phyloP scores from a whole-genome alignment of 2,797 vertebrate genomes.

The Amniataba percoides region DNA sequence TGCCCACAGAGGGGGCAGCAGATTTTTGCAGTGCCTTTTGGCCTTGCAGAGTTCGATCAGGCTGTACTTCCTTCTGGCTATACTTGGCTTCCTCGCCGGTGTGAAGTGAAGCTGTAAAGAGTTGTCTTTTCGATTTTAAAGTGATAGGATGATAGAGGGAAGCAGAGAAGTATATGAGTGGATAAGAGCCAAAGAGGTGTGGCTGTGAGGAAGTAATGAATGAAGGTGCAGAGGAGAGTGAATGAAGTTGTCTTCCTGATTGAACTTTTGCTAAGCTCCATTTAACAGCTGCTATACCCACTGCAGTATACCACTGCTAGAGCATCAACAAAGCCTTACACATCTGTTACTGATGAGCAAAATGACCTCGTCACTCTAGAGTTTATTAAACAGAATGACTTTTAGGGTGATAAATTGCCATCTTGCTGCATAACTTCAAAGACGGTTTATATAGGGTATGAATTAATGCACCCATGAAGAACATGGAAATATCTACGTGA shows the following conservation, averaged over 20 bases:
- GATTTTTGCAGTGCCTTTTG: slow-evolving; percentile 9
- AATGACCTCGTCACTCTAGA: slow-evolving; percentile 5
- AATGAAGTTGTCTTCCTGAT: slow-evolving; percentile 41
- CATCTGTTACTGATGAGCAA: slow-evolving; percentile 30
- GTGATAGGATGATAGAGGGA: slow-evolving; percentile 23
- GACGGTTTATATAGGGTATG: neutral
- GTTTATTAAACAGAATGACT: slow-evolving; percentile 12
- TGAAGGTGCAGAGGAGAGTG: slow-evolving; percentile 33
- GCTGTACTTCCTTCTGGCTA: neutral
- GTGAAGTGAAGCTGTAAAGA: slow-evolving; percentile 27
- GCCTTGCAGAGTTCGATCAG: slow-evolving; percentile 14
- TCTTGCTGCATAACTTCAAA: neutral
- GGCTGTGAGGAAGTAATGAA: slow-evolving; percentile 44
- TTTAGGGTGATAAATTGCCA: slow-evolving; percentile 1
- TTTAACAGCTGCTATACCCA: slow-evolving; percentile 45
- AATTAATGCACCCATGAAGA: neutral
- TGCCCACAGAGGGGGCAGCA: no score
- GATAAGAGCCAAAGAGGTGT: slow-evolving; percentile 45
- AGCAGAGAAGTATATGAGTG: slow-evolving; percentile 30
- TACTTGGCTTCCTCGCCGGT: neutral
- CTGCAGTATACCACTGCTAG: neutral
- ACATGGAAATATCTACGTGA: neutral
- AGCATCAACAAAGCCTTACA: slow-evolving; percentile 31
- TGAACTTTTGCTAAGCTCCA: slow-evolving; percentile 48
- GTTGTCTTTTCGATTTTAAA: slow-evolving; percentile 36